Conservation (phyloP, 2,888 invertebrate species). For the Callosobruchus maculatus region DNA sequence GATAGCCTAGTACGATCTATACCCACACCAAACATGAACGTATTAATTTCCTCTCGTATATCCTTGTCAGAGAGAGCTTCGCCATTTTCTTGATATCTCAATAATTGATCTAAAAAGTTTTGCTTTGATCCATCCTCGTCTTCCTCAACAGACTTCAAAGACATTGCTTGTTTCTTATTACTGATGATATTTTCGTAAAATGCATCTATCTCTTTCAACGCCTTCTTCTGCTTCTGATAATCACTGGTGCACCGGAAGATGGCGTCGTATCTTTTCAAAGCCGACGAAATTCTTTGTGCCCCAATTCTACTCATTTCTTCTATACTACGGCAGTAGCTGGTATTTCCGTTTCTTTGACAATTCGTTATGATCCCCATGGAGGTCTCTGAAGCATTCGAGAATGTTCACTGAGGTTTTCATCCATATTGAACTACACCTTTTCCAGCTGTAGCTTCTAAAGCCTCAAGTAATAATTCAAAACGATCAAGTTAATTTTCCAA, state of each 20-base stretch:
- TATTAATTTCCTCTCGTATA: slow-evolving; percentile 11
- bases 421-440: no score
- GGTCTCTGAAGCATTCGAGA: slow-evolving; percentile 59
- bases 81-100: not conserved
- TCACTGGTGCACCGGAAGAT: slow-evolving; percentile 53
- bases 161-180: not conserved
- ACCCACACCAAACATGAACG: slow-evolving; percentile 11
- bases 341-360: slow-evolving; percentile 65
- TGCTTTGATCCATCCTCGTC: not conserved
- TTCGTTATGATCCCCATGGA: slow-evolving; percentile 76
- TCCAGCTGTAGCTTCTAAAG: no score
- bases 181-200: slow-evolving; percentile 7
- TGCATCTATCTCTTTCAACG: slow-evolving; percentile 5
- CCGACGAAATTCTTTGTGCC: slow-evolving; percentile 32
- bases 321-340: slow-evolving; percentile 69
- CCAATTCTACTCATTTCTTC: slow-evolving; percentile 48
- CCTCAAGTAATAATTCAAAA: no score
- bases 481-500: no score
- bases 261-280: slow-evolving; percentile 52
- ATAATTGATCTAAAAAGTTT: slow-evolving; percentile 8
- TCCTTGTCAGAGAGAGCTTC: not conserved
- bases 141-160: not conserved
- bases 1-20: no score
- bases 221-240: slow-evolving; percentile 55
- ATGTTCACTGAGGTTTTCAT: not conserved